phyloP scores from a whole-genome alignment of 2,888 invertebrate genomes.

The Pseudococcus jackbeardsleyi region DNA sequence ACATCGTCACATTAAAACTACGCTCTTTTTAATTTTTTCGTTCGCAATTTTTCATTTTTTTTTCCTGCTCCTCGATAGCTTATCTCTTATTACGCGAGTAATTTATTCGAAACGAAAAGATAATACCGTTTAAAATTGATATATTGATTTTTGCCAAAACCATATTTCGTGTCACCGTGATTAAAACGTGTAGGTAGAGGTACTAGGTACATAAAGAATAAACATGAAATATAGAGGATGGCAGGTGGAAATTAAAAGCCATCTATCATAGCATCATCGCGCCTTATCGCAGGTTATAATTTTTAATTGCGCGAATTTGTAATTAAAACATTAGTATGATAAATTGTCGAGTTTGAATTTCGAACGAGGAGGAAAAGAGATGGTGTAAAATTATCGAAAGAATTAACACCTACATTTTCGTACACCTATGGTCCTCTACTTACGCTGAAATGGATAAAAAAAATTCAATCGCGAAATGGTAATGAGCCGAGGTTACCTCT shows the following conservation, averaged over 20 bases:
- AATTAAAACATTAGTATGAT: constrained; percentile 22
- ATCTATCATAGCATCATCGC: constrained; percentile 20
- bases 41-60: not conserved
- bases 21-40: not conserved
- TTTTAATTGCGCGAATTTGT: constrained; percentile 31
- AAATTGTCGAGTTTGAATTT: not conserved
- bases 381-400: not conserved
- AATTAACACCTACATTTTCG: not conserved
- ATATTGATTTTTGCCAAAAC: constrained; percentile 14
- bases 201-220: constrained; percentile 8
- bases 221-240: constrained; percentile 16
- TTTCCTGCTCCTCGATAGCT: not conserved
- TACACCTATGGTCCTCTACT: not conserved
- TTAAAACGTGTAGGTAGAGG: constrained; percentile 6
- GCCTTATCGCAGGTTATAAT: constrained; percentile 24
- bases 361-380: not conserved
- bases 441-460: not conserved
- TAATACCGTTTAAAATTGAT: constrained; percentile 7
- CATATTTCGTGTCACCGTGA: constrained; percentile 11
- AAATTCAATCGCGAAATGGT: constrained; percentile 25
- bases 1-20: not conserved
- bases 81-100: constrained; percentile 1
- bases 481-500: constrained; percentile 35
- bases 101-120: constrained; percentile 21
- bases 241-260: constrained; percentile 31